These are phyloP conservation scores for Drosophila albomicans DNA, from an alignment of 1,140 invertebrate genomes.

Conservation along the genomic window DNA sequence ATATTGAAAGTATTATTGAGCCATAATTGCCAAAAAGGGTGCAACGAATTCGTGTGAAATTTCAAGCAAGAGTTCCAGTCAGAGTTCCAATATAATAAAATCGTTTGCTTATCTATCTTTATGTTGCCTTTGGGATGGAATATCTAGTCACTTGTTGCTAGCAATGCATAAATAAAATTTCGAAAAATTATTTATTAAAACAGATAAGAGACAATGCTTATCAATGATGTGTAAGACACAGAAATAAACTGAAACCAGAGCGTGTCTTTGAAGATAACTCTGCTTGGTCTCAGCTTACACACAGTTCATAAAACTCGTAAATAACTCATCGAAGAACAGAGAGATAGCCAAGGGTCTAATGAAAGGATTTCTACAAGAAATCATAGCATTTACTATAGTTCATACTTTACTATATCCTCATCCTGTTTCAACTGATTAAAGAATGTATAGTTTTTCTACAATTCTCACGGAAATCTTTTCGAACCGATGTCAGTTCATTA, in stretches of 20 bases:
- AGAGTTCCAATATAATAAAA: neutral
- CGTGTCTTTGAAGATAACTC: constrained; percentile 40
- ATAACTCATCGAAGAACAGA: constrained; percentile 54
- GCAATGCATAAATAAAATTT: constrained; percentile 57
- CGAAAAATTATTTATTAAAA: constrained; percentile 43
- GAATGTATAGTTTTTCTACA: constrained; percentile 43
- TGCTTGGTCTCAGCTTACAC: constrained; percentile 43
- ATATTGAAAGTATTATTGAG: constrained; percentile 81
- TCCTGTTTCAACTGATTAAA: constrained; percentile 44
- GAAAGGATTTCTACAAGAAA: constrained; percentile 41
- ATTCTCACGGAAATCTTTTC: constrained; percentile 70
- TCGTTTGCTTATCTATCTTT: constrained; percentile 48
- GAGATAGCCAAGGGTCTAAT: constrained; percentile 18
- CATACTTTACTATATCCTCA: constrained; percentile 31
- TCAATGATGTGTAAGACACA: constrained; percentile 23
- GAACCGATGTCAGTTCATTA: constrained; percentile 5
- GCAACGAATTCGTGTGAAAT: constrained; percentile 24
- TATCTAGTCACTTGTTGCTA: constrained; percentile 47
- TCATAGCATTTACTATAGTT: constrained; percentile 29
- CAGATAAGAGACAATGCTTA: constrained; percentile 54
- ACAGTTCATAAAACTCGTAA: constrained; percentile 59
- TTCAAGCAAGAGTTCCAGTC: neutral
- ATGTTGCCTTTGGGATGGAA: constrained; percentile 28
- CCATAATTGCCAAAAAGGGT: constrained; percentile 57
- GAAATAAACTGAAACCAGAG: constrained; percentile 25